A percentile compares a stretch with the other conserved stretches of the same genome.
These are phyloP conservation scores for Catamblyrhynchus diadema DNA, from an alignment of 2,797 vertebrate genomes.

Conservation along the genomic window DNA sequence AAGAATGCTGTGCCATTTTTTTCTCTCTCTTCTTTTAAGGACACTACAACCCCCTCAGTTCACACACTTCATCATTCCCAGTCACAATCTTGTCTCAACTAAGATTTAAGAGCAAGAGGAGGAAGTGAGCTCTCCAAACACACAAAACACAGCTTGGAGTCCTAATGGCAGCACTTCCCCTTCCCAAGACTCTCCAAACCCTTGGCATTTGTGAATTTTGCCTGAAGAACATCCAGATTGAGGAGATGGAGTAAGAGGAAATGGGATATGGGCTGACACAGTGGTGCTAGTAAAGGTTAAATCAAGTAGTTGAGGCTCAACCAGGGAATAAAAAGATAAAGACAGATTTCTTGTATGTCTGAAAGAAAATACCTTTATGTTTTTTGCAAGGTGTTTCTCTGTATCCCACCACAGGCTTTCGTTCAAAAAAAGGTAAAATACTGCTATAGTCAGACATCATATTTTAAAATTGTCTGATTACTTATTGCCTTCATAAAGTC, in stretches of 20 bases:
- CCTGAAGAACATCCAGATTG: neutral
- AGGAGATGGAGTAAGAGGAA: neutral
- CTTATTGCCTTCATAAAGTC: neutral
- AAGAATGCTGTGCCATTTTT: neutral
- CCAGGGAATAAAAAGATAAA: neutral
- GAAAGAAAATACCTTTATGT: neutral
- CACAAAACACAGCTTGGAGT: neutral
- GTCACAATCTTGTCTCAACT: conserved; percentile 17
- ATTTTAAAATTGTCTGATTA: neutral
- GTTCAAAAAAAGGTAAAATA: neutral
- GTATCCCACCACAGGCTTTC: neutral
- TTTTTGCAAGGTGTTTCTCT: neutral
- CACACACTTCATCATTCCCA: conserved; percentile 48
- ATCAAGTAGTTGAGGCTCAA: neutral
- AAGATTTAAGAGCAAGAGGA: conserved; percentile 22
- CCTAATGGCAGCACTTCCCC: neutral
- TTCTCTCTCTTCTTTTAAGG: conserved; percentile 17
- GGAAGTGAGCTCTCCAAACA: neutral
- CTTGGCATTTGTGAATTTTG: neutral
- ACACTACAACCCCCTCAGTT: conserved; percentile 17
- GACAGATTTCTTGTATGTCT: neutral
- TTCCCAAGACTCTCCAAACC: neutral
- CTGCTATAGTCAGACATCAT: neutral
- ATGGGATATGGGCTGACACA: neutral
- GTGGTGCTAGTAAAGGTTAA: neutral